These are phyloP conservation scores for Danio rerio DNA, from an alignment of 2,113 vertebrate species.

Conservation along the genomic window DNA sequence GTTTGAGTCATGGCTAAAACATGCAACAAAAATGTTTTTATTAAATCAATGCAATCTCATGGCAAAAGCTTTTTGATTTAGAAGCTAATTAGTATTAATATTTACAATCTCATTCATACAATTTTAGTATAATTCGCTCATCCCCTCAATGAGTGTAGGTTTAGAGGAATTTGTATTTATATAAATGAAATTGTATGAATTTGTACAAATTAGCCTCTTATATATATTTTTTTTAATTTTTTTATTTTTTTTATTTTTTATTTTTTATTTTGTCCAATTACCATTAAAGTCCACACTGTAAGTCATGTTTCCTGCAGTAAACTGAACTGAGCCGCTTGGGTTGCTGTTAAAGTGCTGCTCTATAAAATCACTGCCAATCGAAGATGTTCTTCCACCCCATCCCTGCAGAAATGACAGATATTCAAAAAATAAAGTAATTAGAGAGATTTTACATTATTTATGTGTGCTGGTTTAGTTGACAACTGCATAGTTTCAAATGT, in stretches of 20 bases:
- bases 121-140: no score
- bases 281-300: slow-evolving; percentile 65
- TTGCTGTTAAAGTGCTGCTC: slow-evolving; percentile 58
- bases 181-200: no score
- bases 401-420: slow-evolving; percentile 43
- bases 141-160: background rate
- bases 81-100: no score
- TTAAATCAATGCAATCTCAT: background rate
- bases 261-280: slow-evolving; percentile 41
- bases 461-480: background rate
- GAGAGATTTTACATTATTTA: background rate
- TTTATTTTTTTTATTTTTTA: no score
- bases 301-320: slow-evolving; percentile 48
- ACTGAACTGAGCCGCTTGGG: slow-evolving; percentile 54
- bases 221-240: no score
- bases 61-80: no score
- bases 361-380: slow-evolving; percentile 61
- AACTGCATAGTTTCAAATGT: background rate
- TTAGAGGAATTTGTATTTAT: no score
- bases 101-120: no score
- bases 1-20: slow-evolving; percentile 69
- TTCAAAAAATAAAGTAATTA: background rate
- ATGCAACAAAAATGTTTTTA: background rate
- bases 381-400: slow-evolving; percentile 13
- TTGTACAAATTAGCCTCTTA: background rate